Evolutionary conservation across 2,888 invertebrate species (phyloP), one percentile per base, ranked within the genome.

Genomic region (Pristionchus maxplancki): DNA sequence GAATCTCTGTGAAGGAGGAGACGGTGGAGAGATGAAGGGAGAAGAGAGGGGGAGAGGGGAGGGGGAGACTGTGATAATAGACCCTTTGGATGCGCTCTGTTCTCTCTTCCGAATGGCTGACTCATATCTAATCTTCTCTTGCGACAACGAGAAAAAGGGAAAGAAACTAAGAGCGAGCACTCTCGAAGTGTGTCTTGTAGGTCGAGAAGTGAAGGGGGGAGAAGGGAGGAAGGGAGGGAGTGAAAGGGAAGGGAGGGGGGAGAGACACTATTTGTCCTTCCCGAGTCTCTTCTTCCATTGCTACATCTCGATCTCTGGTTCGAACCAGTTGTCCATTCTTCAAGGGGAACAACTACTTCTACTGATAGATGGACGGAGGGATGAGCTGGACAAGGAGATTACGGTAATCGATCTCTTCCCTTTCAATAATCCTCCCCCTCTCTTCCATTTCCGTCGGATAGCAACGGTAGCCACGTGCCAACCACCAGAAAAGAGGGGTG

Each of bases 181-280:
- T 67, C 67, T 67, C 34, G 58, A 58, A 58, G 58, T 58, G 58
- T 58, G 31, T 34, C 31, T 67, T 67, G 67, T 67, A 67, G 67
- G 67, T 67, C 67, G 67, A 67, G 31, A 67, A 67, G 34, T 34
- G 31, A 67, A 67, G 58, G 58, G 58, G 58, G 24, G n/a, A 8
- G n/a, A n/a, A 34, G 67, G 20, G 67, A 28, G 13, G 20, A 31
- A 67, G 20, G 37, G 67, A 31, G 34, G 8, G 71, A 71, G 71
- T 4, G 20, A 11, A 40, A 20, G 74, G n/a, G 74, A 74, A 40
- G 24, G 37, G 37, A 13, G 37, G 74, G 40, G 40, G 34, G 40
- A 13, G 78, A 78, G 40, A 78, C 34, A 67, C 67, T 67, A 67
- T 67, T 67, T 67, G 67, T 67, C 67, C 67, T 67, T 67, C 34